A percentile compares a stretch with the other conserved stretches of the same genome.
Conservation (phyloP, 2,888 invertebrate genomes). For the Nematopogon swammerdamellus region DNA sequence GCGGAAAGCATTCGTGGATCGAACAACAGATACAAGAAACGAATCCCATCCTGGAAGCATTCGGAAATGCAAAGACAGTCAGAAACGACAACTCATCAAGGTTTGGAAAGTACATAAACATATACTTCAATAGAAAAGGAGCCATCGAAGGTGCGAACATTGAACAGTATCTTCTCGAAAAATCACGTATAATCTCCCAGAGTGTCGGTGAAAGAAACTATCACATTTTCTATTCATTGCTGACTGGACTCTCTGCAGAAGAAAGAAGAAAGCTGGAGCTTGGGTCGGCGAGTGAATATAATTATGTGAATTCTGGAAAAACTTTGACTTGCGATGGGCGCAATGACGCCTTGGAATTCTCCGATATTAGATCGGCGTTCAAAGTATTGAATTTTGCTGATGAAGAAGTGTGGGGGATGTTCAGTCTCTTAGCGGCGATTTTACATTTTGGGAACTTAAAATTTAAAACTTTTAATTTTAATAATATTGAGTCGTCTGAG, state of each 20-base stretch:
- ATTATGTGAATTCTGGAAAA: constrained; percentile 79
- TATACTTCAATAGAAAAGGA: constrained; percentile 79
- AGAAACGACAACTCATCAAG: constrained; percentile 95
- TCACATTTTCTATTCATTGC: constrained; percentile 91
- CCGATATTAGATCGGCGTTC: constrained; percentile 88
- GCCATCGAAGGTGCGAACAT: constrained; percentile 91
- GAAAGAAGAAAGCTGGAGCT: constrained; percentile 79
- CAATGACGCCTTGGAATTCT: constrained; percentile 82
- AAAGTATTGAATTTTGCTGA: constrained; percentile 86
- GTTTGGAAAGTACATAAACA: constrained; percentile 94
- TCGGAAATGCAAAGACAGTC: constrained; percentile 95
- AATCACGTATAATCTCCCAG: constrained; percentile 89
- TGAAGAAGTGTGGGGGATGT: constrained; percentile 79
- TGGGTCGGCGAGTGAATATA: constrained; percentile 68
- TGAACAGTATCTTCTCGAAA: constrained; percentile 93
- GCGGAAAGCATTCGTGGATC: constrained; percentile 95
- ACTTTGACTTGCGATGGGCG: constrained; percentile 75
- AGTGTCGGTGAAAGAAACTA: constrained; percentile 90
- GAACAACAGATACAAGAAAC: constrained; percentile 97
- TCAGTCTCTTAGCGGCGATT: constrained; percentile 81
- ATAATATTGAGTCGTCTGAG: constrained; percentile 87
- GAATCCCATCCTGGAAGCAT: constrained; percentile 95
- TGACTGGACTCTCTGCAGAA: constrained; percentile 76
- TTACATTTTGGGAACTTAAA: constrained; percentile 90
- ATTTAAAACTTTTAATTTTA: constrained; percentile 70